These are phyloP conservation scores for Nibea albiflora DNA, from an alignment of 2,113 vertebrate species.

Conservation along the genomic window DNA sequence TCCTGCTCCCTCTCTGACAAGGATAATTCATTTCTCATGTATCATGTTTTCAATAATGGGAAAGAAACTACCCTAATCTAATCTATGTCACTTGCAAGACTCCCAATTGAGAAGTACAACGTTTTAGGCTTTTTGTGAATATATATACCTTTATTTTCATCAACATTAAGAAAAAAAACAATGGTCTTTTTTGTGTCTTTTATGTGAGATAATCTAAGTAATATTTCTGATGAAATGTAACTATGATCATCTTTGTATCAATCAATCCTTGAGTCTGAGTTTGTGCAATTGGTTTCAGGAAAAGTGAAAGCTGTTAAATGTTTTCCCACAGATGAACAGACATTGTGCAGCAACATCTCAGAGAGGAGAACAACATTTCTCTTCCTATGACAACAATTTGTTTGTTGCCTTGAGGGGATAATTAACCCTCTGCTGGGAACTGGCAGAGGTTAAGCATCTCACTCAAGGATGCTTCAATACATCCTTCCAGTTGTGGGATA, in stretches of 20 bases:
- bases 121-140: too few species aligned
- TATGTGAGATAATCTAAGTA: too few species aligned
- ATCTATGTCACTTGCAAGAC: too few species aligned
- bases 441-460: constrained; percentile 27
- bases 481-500: neutral
- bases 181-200: too few species aligned
- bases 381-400: neutral
- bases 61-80: neutral
- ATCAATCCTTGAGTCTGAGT: neutral
- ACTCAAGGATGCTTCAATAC: constrained; percentile 36
- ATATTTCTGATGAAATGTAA: neutral
- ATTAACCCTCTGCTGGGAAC: constrained; percentile 5
- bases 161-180: too few species aligned
- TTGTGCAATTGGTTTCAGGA: neutral
- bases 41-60: neutral
- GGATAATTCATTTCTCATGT: neutral
- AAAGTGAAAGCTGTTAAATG: neutral
- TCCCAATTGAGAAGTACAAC: too few species aligned
- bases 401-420: constrained; percentile 4
- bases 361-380: neutral
- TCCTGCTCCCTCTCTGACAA: neutral
- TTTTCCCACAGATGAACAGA: neutral
- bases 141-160: too few species aligned
- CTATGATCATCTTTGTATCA: neutral
- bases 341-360: neutral